A percentile compares a stretch with the other conserved stretches of the same genome.
phyloP scores from a whole-genome alignment of 2,888 invertebrate genomes.

The Cylindroiulus punctatus region DNA sequence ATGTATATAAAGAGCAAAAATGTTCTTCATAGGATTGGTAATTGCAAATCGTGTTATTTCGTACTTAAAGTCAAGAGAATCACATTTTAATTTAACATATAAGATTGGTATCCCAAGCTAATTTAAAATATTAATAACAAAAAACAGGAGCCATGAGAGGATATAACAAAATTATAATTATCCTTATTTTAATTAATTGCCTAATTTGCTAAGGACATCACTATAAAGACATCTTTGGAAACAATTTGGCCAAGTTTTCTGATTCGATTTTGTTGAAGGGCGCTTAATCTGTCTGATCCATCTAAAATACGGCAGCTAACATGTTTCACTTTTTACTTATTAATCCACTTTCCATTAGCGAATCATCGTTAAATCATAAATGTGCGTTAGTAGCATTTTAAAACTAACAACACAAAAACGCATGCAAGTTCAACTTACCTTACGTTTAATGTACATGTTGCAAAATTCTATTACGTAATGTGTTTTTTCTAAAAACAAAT shows the following conservation, averaged over 20 bases:
- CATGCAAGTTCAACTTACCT: neutral
- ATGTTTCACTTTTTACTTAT: neutral
- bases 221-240: neutral
- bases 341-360: neutral
- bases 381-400: neutral
- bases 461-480: neutral
- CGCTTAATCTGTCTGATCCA: neutral
- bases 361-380: constrained; percentile 8
- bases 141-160: too few relatives aligned
- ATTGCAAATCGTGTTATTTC: too few relatives aligned
- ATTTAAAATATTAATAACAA: too few relatives aligned
- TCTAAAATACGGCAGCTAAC: neutral
- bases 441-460: neutral
- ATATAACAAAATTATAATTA: too few relatives aligned
- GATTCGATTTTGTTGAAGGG: neutral
- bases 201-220: too few relatives aligned
- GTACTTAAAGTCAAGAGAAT: too few relatives aligned
- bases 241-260: neutral
- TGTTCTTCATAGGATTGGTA: too few relatives aligned
- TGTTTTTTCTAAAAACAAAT: neutral
- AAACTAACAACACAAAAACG: neutral
- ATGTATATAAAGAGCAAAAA: too few relatives aligned
- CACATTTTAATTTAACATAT: too few relatives aligned
- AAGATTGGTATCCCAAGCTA: too few relatives aligned
- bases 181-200: too few relatives aligned